phyloP scores from a whole-genome alignment of 2,113 vertebrate species.

The Nibea coibor region DNA sequence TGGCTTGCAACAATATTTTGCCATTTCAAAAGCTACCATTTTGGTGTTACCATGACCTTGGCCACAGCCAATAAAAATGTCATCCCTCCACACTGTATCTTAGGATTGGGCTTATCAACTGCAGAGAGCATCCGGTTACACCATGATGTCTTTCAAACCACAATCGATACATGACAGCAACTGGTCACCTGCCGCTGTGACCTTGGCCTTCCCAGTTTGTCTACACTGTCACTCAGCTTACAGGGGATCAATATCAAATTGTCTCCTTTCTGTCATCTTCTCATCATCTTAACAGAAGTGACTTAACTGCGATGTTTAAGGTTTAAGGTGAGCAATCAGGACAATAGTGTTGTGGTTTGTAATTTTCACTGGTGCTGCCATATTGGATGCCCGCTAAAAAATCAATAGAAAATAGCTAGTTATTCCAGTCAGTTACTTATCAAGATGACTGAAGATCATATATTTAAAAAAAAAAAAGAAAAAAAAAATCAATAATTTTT shows the following conservation, averaged over 20 bases:
- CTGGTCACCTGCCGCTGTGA: conserved; percentile 51
- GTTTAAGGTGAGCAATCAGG: conserved; percentile 14
- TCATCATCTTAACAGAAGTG: conserved; percentile 4
- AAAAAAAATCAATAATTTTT: neutral
- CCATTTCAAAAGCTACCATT: neutral
- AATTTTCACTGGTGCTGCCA: neutral
- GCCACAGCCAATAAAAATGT: conserved; percentile 10
- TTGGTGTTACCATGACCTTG: neutral
- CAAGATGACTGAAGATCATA: neutral
- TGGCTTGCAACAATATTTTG: neutral
- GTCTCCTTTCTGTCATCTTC: conserved; percentile 27
- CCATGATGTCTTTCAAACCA: conserved; percentile 45
- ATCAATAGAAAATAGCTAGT: neutral
- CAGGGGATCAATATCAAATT: conserved; percentile 56
- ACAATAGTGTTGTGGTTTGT: neutral
- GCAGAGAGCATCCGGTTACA: conserved; percentile 51
- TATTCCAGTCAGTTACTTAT: conserved; percentile 21
- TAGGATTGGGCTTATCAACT: conserved; percentile 20
- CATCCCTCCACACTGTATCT: neutral
- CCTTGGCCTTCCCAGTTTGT: conserved; percentile 58
- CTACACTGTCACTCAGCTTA: conserved; percentile 42
- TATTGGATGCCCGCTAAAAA: neutral
- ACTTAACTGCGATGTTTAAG: conserved; percentile 1
- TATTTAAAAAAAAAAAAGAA: neutral
- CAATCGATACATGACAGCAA: conserved; percentile 61